Conservation (phyloP, 2,888 invertebrate genomes). For the Apodemia mormo region DNA sequence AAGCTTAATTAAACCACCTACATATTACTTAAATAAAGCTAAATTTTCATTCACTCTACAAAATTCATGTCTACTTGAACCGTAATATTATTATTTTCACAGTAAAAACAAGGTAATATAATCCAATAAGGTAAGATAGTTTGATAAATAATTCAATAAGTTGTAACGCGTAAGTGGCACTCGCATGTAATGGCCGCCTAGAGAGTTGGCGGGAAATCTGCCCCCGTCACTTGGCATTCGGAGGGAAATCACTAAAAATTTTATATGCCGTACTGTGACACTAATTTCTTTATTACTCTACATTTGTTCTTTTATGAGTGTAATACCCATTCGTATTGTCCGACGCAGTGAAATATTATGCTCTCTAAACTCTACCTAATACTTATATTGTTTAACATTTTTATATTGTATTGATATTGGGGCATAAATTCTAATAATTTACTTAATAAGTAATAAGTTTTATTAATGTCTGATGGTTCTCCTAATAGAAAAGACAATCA, state of each 20-base stretch:
- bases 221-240: constrained; percentile 47
- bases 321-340: constrained; percentile 16
- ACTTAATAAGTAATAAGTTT: too few species aligned
- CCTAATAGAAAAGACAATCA: too few species aligned
- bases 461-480: too few species aligned
- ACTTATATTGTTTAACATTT: too few species aligned
- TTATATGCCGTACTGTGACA: constrained; percentile 55
- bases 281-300: constrained; percentile 50
- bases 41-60: constrained; percentile 28
- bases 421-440: too few species aligned
- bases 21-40: background rate
- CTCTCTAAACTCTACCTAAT: background rate
- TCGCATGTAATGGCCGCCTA: constrained; percentile 66
- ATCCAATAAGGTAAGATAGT: constrained; percentile 75
- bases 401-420: too few species aligned
- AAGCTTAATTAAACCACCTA: too few species aligned
- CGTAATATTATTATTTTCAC: constrained; percentile 52
- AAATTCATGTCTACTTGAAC: constrained; percentile 41
- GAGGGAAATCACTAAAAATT: constrained; percentile 62
- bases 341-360: constrained; percentile 12
- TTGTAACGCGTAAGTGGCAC: constrained; percentile 78
- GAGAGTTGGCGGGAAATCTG: constrained; percentile 56
- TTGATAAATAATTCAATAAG: constrained; percentile 77
- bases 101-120: constrained; percentile 63
- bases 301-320: constrained; percentile 25